Evolutionary conservation across 2,888 invertebrate species (phyloP), one percentile per base, ranked within the genome.

Genomic region (Auanema freiburgensis): DNA sequence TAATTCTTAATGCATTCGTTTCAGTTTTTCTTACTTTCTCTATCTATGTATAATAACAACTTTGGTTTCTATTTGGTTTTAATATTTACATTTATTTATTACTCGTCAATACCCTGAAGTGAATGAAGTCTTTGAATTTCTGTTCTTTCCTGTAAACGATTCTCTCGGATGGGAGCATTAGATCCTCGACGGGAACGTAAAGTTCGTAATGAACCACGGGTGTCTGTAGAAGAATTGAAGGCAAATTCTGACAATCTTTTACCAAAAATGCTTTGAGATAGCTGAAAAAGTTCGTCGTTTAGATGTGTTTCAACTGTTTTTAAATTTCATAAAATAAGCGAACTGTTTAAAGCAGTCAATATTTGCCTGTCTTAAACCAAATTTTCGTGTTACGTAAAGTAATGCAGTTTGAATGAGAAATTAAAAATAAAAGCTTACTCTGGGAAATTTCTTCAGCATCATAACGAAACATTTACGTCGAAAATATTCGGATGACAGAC

Each of bases 401-500:
- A n/a, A n/a, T n/a, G n/a, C n/a, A n/a, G 33, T 33, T 33, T 5
- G 8, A 33, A 33, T 33, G 33, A 33, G 8, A 33, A 33, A 33
- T 33, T 5, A 33, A 33, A 33, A 56, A n/a, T 8, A 46, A 33
- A 18, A 49, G 14, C 57, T 57, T 42, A 79, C 80, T 66, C 71
- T 66, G 41, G 79, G 79, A 62, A 79, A 81, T 61, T 79, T 81
- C 33, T 75, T 43, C 16, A 77, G 67, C 24, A 78, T 70, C n/a
- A 78, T 64, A 8, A 69, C 63, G 33, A 74, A 64, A 60, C 80
- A 81, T 57, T 79, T 79, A 14, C 76, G 59, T 25, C 81, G 69
- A 54, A 81, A 82, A 67, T 81, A 76, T n/a, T 76, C 77, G 0
- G 80, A 81, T 18, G 79, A 79, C 8, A 80, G 64, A 56, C 81